Evolutionary conservation across 2,888 invertebrate genomes (phyloP).

Genomic region (Amphimallon solstitiale): DNA sequence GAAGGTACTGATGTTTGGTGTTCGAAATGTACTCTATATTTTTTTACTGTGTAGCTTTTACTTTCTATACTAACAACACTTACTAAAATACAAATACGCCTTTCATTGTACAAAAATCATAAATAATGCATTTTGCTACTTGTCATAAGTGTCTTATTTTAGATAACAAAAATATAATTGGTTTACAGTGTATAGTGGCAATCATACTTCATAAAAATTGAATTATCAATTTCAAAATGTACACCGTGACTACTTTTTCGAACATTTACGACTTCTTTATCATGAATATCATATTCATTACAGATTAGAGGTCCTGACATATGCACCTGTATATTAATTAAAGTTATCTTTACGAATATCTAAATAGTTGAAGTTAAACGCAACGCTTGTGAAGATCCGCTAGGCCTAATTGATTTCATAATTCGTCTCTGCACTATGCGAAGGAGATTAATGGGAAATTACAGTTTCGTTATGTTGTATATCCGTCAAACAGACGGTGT

Average conservation of each 20-base stretch:
- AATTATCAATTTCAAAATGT: slow-evolving; percentile 6
- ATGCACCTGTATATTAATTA: slow-evolving; percentile 46
- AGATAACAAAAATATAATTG: no score
- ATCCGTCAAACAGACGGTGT: neutral
- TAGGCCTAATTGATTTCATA: slow-evolving; percentile 28
- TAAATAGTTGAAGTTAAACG: slow-evolving; percentile 11
- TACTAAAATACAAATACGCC: no score
- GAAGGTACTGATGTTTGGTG: no score
- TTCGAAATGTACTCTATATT: no score
- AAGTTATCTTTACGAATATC: slow-evolving; percentile 37
- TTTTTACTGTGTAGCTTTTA: no score
- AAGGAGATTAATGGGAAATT: slow-evolving; percentile 7
- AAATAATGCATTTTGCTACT: no score
- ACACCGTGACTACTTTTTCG: neutral
- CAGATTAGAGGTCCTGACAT: slow-evolving; percentile 35
- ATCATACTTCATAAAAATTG: neutral
- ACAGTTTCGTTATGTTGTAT: neutral
- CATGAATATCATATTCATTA: slow-evolving; percentile 39
- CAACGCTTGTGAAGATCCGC: slow-evolving; percentile 5
- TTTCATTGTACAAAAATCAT: no score
- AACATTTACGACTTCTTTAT: neutral
- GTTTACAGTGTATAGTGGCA: no score
- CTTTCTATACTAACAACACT: no score
- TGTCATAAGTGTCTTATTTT: no score
- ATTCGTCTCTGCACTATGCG: neutral